phyloP scores from a whole-genome alignment of 2,888 invertebrate species.

The Heliconius ismenius region DNA sequence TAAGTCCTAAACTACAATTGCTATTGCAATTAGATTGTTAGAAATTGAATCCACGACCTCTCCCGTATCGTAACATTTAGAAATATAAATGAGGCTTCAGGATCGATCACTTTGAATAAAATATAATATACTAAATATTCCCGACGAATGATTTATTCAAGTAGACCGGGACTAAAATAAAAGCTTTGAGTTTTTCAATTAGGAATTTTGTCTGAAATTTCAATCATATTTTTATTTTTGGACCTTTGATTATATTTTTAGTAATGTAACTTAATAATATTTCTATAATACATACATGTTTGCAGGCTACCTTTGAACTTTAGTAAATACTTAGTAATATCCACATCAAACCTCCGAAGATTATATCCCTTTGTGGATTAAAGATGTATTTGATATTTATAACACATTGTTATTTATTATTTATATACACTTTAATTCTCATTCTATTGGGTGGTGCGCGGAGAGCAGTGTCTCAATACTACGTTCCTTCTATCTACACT shows the following conservation, averaged over 20 bases:
- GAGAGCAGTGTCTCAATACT: not conserved
- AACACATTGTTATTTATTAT: not conserved
- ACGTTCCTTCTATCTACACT: not conserved
- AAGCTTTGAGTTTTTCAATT: constrained; percentile 27
- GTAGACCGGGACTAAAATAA: constrained; percentile 16
- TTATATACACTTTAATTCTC: not conserved
- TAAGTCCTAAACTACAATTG: not conserved
- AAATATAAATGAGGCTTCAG: not conserved
- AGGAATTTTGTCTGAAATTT: constrained; percentile 7
- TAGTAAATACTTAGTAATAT: not conserved
- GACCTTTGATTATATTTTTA: not conserved
- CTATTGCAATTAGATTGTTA: too few species aligned
- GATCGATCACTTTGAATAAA: constrained; percentile 12
- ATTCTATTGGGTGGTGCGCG: not conserved
- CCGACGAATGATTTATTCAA: constrained; percentile 10
- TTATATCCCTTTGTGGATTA: not conserved
- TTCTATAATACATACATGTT: not conserved
- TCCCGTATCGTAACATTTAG: not conserved
- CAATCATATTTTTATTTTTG: not conserved
- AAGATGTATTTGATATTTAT: not conserved
- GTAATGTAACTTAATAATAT: not conserved
- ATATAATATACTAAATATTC: not conserved
- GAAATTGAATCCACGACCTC: not conserved
- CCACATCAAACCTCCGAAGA: not conserved
- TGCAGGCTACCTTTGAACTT: too few species aligned